phyloP scores from a whole-genome alignment of 2,888 invertebrate genomes.

The Pseudococcus jackbeardsleyi region DNA sequence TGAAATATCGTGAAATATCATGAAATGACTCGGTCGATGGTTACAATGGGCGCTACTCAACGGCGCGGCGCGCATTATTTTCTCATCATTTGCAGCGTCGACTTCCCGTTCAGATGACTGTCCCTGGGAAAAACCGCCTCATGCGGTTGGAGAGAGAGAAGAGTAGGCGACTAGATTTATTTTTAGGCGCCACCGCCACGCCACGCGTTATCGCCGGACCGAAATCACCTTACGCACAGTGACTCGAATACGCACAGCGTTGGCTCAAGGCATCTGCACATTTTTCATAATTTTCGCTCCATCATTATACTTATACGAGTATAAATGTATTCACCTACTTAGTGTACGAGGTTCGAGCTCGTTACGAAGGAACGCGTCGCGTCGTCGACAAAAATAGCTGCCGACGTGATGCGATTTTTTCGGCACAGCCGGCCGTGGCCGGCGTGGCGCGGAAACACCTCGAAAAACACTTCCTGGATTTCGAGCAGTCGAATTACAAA shows the following conservation, averaged over 20 bases:
- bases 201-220: neutral
- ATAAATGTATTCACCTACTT: no score
- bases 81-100: neutral
- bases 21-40: no score
- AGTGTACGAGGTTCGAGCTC: neutral
- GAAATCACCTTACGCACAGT: neutral
- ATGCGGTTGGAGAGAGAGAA: neutral
- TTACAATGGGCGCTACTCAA: no score
- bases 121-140: neutral
- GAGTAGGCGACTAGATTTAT: neutral
- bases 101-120: neutral
- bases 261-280: neutral
- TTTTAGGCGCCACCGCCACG: neutral
- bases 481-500: neutral
- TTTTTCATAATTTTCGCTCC: slow-evolving; percentile 1
- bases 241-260: neutral
- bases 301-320: neutral
- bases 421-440: neutral
- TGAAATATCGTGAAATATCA: no score
- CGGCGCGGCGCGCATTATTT: neutral
- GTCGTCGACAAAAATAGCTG: neutral
- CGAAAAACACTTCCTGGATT: slow-evolving; percentile 33
- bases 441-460: slow-evolving; percentile 13
- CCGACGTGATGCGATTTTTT: neutral
- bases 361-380: neutral